Evolutionary conservation across 2,797 vertebrate species (phyloP), one percentile per base, ranked within the genome.

Genomic region (Gobionotothen gibberifrons): DNA sequence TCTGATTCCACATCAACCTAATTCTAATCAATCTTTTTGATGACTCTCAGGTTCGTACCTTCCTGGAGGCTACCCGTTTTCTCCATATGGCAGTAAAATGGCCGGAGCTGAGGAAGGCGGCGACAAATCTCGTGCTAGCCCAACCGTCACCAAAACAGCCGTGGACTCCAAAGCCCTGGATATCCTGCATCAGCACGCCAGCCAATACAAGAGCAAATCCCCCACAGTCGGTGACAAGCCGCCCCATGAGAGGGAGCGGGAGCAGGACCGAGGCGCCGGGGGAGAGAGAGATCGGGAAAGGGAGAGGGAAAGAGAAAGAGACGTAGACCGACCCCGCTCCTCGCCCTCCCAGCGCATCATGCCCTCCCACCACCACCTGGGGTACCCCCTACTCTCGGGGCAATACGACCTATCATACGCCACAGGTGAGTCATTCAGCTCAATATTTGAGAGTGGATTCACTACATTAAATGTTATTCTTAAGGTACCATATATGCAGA

Each of bases 201-300:
- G 96, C 93, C 97, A 98, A 90, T 98, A 98, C 93, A 98, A 98
- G 93, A 98, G 97, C 96, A 99, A 99, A 90, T 99, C 98, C 0
- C 98, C 98, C 68, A 98, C 98, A 57, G 98, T 99, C 81, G 95
- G 96, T 0, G 98, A 99, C 90, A 99, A 99, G 93, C 90, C 94
- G 0, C 90, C 96, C 81, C 97, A 98, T 72, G 98, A 99, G 81
- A 78, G 94, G 81, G 94, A 95, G 61, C 65, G 96, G 3, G 94
- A 93, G 83, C 85, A 93, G 77, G 95, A 95, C 60, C 71, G 96
- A 3, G 94, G 95, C 74, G 95, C 95, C 0, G 76, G 66, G 1
- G 85, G 83, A 53, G 93, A 94, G 46, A 91, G 96, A 62, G 94
- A 96, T 22, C 94, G 95, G 76, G 97, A 98, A 76, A 85, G 96